Conservation (phyloP, 2,113 vertebrate genomes). For the Noturus placidus region DNA sequence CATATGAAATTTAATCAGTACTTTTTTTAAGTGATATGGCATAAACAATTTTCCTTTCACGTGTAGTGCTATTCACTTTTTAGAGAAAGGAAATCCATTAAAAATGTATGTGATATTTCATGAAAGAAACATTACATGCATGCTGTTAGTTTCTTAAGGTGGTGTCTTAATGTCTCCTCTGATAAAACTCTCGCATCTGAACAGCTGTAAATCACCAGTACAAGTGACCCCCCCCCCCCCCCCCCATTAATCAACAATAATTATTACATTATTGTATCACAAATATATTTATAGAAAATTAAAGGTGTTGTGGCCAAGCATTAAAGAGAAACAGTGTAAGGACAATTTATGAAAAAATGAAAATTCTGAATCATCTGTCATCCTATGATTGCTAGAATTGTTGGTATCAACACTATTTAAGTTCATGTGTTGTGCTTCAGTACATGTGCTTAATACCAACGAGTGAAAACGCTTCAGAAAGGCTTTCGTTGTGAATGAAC, state of each 20-base stretch:
- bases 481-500: neutral
- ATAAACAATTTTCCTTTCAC: neutral
- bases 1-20: neutral
- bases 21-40: neutral
- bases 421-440: neutral
- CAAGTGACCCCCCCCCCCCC: neutral
- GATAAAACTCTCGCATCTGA: neutral
- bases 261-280: neutral
- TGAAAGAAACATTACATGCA: too few relatives aligned
- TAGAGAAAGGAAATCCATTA: neutral
- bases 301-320: neutral
- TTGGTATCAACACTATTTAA: neutral
- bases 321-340: neutral
- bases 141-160: neutral
- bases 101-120: neutral
- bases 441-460: neutral
- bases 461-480: neutral
- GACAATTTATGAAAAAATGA: neutral
- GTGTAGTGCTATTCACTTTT: neutral
- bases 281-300: neutral
- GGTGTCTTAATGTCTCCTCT: neutral
- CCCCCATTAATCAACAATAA: too few relatives aligned
- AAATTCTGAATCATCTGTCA: neutral
- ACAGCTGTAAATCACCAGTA: neutral
- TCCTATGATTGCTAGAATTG: neutral